Evolutionary conservation across 2,113 vertebrate genomes (phyloP).

Genomic region (Plecturocebus donacophilus): DNA sequence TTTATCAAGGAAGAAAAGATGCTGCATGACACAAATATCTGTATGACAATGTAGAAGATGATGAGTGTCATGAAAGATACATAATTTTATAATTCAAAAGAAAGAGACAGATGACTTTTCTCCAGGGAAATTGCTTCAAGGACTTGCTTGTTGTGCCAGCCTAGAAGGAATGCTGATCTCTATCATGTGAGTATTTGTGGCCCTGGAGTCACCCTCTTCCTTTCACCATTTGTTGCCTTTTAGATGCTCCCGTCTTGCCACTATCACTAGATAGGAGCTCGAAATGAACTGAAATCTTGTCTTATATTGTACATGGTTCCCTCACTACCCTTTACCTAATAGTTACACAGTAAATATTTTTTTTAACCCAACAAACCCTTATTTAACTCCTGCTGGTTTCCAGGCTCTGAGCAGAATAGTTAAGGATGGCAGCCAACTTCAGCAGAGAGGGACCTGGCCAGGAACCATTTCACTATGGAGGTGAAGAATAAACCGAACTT

Average conservation of each 20-base stretch:
- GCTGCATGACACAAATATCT: constrained; percentile 30
- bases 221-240: background rate
- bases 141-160: background rate
- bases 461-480: background rate
- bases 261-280: background rate
- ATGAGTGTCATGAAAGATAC: constrained; percentile 47
- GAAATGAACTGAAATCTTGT: background rate
- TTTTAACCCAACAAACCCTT: background rate
- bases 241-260: background rate
- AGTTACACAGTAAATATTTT: background rate
- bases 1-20: constrained; percentile 42
- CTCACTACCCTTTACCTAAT: background rate
- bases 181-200: background rate
- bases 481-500: too few relatives aligned
- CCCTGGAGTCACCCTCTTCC: background rate
- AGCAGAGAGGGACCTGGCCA: background rate
- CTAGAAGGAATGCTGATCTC: background rate
- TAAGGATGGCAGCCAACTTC: background rate
- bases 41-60: constrained; percentile 43
- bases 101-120: constrained; percentile 48
- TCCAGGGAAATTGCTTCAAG: background rate
- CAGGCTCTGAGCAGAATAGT: background rate
- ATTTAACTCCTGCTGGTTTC: background rate
- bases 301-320: background rate
- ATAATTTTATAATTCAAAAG: constrained; percentile 48